Percentiles rank a stretch among this genome's conserved stretches.
These are phyloP conservation scores for Galeopsomyia nigrocyanea DNA, from an alignment of 2,888 invertebrate genomes.

Conservation along the genomic window DNA sequence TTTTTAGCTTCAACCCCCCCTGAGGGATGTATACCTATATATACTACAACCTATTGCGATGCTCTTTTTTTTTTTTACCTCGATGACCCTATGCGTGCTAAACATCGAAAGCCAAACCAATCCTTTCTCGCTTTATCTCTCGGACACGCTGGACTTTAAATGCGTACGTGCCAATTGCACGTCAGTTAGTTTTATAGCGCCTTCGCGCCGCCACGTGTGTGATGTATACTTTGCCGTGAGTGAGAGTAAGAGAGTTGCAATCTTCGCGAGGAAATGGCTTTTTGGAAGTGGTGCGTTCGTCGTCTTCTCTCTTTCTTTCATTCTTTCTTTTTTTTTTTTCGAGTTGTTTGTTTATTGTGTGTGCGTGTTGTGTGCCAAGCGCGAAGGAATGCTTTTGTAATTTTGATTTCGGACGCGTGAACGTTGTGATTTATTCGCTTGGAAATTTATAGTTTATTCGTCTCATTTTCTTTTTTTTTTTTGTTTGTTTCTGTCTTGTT, in stretches of 20 bases:
- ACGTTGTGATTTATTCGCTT: not conserved
- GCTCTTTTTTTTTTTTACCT: constrained; percentile 36
- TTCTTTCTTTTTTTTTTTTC: no score
- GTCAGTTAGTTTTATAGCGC: constrained; percentile 35
- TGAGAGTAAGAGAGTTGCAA: no score
- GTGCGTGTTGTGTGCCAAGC: no score
- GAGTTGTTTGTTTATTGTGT: no score
- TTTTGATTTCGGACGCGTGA: not conserved
- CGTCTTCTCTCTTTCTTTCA: not conserved
- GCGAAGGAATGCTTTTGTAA: no score
- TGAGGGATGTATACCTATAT: constrained; percentile 38
- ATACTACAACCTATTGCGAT: no score
- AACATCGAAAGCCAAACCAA: not conserved
- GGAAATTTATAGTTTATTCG: not conserved
- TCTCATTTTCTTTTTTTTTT: not conserved
- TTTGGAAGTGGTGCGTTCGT: not conserved
- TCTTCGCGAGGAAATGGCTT: constrained; percentile 2
- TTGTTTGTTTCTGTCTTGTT: not conserved
- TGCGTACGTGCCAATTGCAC: constrained; percentile 44
- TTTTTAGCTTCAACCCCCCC: constrained; percentile 59
- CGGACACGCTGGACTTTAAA: constrained; percentile 31
- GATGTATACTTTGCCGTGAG: constrained; percentile 20
- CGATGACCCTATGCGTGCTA: not conserved
- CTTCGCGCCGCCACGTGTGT: not conserved
- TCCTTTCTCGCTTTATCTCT: not conserved